phyloP scores from a whole-genome alignment of 1,140 invertebrate genomes.

The Dinoponera quadriceps region DNA sequence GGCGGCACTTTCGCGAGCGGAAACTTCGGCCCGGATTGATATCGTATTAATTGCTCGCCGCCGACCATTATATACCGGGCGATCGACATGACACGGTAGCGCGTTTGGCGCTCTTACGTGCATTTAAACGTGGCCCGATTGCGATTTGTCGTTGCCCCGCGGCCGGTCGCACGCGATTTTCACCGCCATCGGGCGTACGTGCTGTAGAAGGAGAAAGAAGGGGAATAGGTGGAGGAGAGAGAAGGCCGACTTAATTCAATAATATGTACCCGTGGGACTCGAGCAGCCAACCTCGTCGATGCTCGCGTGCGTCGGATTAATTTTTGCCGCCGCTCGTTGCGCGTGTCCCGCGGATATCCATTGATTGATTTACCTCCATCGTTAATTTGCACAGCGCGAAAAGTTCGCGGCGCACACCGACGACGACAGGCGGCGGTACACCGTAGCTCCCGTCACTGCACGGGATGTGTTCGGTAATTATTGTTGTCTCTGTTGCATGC shows the following conservation, averaged over 20 bases:
- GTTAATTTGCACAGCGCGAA: slow-evolving; percentile 10
- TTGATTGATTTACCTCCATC: slow-evolving; percentile 36
- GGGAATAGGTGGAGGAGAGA: neutral
- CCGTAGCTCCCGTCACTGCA: no score
- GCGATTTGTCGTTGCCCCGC: slow-evolving; percentile 48
- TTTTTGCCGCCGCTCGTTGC: slow-evolving; percentile 48
- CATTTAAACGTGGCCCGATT: slow-evolving; percentile 52
- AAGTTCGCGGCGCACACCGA: neutral
- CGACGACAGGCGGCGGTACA: no score
- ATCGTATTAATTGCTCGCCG: slow-evolving; percentile 62
- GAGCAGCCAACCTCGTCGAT: slow-evolving; percentile 22
- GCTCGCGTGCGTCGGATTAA: slow-evolving; percentile 74
- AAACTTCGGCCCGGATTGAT: slow-evolving; percentile 46
- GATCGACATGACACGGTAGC: slow-evolving; percentile 41
- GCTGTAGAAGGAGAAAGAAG: neutral
- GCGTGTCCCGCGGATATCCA: slow-evolving; percentile 24
- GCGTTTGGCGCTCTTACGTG: slow-evolving; percentile 50
- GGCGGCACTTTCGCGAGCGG: neutral
- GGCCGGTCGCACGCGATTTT: slow-evolving; percentile 40
- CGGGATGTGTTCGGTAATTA: no score
- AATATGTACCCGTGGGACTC: slow-evolving; percentile 43
- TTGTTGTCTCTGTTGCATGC: no score
- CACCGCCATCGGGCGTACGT: neutral
- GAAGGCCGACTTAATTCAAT: slow-evolving; percentile 64
- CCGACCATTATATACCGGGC: slow-evolving; percentile 7